These are phyloP conservation scores for Meiosimyza platycephala DNA, from an alignment of 2,888 invertebrate species.

Conservation along the genomic window DNA sequence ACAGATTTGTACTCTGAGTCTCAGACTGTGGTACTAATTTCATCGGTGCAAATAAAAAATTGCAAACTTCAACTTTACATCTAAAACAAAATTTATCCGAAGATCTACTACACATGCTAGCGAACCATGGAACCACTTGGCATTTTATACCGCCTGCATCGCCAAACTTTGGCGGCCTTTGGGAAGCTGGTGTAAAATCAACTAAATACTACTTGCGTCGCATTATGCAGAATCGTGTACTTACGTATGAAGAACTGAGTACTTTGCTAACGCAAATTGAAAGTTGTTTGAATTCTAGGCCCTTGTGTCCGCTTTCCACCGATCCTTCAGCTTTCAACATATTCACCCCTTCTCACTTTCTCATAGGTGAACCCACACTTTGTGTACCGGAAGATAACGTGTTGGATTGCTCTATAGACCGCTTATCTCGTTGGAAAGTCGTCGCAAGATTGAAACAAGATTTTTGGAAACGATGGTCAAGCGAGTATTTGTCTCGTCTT, in stretches of 20 bases:
- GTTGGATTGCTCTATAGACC: conserved; percentile 12
- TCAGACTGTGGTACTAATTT: conserved; percentile 40
- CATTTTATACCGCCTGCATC: conserved; percentile 35
- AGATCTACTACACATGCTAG: conserved; percentile 7
- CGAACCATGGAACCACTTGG: conserved; percentile 18
- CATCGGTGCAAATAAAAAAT: conserved; percentile 31
- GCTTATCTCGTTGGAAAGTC: conserved; percentile 31
- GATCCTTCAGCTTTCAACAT: conserved; percentile 36
- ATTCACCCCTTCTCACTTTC: conserved; percentile 38
- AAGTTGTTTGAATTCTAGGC: conserved; percentile 38
- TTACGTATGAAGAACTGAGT: background rate
- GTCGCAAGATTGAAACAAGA: conserved; percentile 32
- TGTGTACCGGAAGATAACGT: conserved; percentile 29
- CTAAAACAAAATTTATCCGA: conserved; percentile 12
- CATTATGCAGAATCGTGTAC: conserved; percentile 21
- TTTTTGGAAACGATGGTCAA: conserved; percentile 3
- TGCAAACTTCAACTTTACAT: conserved; percentile 18
- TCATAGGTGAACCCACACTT: conserved; percentile 32
- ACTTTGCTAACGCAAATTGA: conserved; percentile 36
- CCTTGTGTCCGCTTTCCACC: conserved; percentile 32
- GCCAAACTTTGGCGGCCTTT: conserved; percentile 40
- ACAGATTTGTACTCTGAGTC: conserved; percentile 34
- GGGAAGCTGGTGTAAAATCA: conserved; percentile 42
- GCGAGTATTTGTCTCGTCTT: conserved; percentile 11
- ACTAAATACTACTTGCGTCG: conserved; percentile 37